Evolutionary conservation across 2,888 invertebrate genomes (phyloP).

Genomic region (Nymphalis polychloros): DNA sequence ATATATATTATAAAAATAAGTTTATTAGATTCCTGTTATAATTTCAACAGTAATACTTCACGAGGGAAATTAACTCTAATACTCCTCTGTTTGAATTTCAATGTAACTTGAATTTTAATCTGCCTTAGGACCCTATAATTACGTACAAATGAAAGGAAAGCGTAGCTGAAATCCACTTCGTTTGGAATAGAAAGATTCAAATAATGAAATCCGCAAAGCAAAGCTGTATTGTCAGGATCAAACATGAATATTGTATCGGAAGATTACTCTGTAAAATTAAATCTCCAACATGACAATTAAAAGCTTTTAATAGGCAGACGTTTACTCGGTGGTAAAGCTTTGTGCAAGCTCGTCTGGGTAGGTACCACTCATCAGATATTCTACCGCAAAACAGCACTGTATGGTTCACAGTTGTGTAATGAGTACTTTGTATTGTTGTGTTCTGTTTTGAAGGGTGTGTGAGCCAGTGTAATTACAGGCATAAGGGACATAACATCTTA

Average conservation of each 20-base stretch:
- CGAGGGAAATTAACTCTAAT: neutral
- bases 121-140: conserved; percentile 5
- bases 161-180: neutral
- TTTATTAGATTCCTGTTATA: conserved; percentile 2
- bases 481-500: too few relatives aligned
- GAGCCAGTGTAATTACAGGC: too few relatives aligned
- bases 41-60: conserved; percentile 3
- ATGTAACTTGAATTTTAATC: conserved; percentile 9
- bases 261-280: neutral
- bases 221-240: neutral
- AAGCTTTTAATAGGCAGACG: neutral
- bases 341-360: too few relatives aligned
- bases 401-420: too few relatives aligned
- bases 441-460: too few relatives aligned
- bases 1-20: neutral
- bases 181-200: conserved; percentile 1
- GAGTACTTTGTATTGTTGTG: too few relatives aligned
- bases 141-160: conserved; percentile 7
- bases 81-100: conserved; percentile 5
- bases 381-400: too few relatives aligned
- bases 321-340: too few relatives aligned
- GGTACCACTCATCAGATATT: too few relatives aligned
- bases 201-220: conserved; percentile 4
- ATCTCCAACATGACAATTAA: neutral
- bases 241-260: conserved; percentile 1